Evolutionary conservation across 2,888 invertebrate genomes (phyloP), one percentile per base, ranked within the genome.

Genomic region (Drosophila silvestris): DNA sequence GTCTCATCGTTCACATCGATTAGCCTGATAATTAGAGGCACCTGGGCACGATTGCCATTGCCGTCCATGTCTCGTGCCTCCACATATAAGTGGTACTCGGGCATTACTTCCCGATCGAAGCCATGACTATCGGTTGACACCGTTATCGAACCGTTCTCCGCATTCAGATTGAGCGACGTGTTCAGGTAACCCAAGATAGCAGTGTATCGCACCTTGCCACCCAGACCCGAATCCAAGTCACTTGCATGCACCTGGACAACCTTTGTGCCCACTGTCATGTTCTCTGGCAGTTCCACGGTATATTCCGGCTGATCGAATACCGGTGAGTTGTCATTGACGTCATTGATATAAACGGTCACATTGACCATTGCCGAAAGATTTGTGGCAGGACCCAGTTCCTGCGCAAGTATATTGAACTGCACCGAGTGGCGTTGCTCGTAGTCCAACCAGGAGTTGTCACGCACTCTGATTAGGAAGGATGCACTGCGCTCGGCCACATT

Each of bases 41-140:
- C 93, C 80, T 96, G 96, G 53, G 97, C 96, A 84, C 95, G 95
- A 92, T 96, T 96, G 69, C 97, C 98, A 85, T 95, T 94, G 63
- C 97, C 97, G 85, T 97, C 96, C 92, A 97, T 96, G 94, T 99
- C 98, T 80, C 96, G 95, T 74, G 98, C 98, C 94, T 97, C 97
- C 75, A 98, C 96, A 91, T 96, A 96, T 85, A 98, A 95, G 92
- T 96, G 95, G 93, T 97, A 95, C 83, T 96, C 96, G 82, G 96
- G 95, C 93, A 96, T 96, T 41, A 95, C 94, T 94, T 98, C 98
- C 50, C 98, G 95, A 93, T 99, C 98, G 80, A 98, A 96, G 32
- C 95, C 95, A 82, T 96, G 95, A 76, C 95, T 95, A 85, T 96
- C 95, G 54, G 95, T 96, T 41, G 96, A 96, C 39, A 98, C 96